phyloP scores from a whole-genome alignment of 2,113 vertebrate genomes.

The Falco punctatus region DNA sequence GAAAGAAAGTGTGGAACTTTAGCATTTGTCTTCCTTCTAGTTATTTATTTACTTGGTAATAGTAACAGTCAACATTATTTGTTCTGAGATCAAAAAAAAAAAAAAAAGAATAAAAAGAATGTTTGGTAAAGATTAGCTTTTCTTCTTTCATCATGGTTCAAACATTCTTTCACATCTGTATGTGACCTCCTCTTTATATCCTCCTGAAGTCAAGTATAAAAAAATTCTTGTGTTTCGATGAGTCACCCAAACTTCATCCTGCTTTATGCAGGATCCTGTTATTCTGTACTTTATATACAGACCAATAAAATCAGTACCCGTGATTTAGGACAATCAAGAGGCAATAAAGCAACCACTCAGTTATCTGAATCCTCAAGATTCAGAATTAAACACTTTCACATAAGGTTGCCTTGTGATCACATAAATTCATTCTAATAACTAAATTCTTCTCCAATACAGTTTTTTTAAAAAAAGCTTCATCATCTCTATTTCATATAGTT shows the following conservation, averaged over 20 bases:
- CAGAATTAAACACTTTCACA: not conserved
- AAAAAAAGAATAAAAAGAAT: not conserved
- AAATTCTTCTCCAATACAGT: not conserved
- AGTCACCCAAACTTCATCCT: slow-evolving; percentile 14
- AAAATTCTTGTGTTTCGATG: not conserved
- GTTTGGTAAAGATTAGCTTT: not conserved
- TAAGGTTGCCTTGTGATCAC: not conserved
- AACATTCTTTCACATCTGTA: not conserved
- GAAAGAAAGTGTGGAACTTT: not conserved
- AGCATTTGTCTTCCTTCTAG: not conserved
- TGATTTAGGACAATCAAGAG: not conserved
- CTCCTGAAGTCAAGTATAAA: not conserved
- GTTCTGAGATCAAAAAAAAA: not conserved
- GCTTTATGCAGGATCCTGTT: not conserved
- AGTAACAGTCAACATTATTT: not conserved
- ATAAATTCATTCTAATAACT: not conserved
- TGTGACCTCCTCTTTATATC: not conserved
- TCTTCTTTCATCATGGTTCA: not conserved
- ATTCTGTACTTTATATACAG: not conserved
- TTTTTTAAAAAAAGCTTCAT: not conserved
- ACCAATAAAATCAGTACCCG: not conserved
- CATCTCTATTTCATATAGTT: not conserved
- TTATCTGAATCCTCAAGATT: not conserved
- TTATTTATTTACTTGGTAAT: slow-evolving; percentile 14
- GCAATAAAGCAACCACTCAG: not conserved